Conservation (phyloP, 2,888 invertebrate species). For the Caenorhabditis angaria region DNA sequence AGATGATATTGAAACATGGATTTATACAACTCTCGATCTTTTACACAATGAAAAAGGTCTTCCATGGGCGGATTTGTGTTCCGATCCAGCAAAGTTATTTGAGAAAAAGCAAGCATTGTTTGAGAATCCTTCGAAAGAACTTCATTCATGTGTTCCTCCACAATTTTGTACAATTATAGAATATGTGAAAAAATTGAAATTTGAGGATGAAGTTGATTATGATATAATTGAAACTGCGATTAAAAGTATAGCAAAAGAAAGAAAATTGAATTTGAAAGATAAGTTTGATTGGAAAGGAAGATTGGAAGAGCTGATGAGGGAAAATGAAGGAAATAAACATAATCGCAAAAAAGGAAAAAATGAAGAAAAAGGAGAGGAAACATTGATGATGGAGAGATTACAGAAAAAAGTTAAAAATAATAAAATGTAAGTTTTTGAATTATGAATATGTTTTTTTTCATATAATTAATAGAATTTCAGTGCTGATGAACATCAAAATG, state of each 20-base stretch:
- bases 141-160: neutral
- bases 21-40: conserved; percentile 34
- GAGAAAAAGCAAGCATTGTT: conserved; percentile 24
- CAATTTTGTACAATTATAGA: conserved; percentile 11
- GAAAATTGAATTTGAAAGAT: neutral
- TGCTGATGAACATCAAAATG: neutral
- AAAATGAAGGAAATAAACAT: neutral
- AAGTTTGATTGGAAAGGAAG: neutral
- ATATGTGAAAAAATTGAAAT: conserved; percentile 18
- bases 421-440: neutral
- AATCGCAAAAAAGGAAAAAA: neutral
- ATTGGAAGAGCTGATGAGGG: neutral
- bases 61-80: conserved; percentile 19
- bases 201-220: conserved; percentile 27
- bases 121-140: conserved; percentile 25
- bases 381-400: neutral
- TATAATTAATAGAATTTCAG: neutral
- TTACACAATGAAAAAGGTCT: conserved; percentile 28
- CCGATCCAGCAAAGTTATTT: conserved; percentile 13
- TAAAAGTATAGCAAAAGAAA: neutral
- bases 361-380: neutral
- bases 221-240: neutral
- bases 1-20: conserved; percentile 39
- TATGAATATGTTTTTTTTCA: no score
- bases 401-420: neutral